phyloP scores from a whole-genome alignment of 2,797 vertebrate genomes.

The Hemibagrus guttatus region DNA sequence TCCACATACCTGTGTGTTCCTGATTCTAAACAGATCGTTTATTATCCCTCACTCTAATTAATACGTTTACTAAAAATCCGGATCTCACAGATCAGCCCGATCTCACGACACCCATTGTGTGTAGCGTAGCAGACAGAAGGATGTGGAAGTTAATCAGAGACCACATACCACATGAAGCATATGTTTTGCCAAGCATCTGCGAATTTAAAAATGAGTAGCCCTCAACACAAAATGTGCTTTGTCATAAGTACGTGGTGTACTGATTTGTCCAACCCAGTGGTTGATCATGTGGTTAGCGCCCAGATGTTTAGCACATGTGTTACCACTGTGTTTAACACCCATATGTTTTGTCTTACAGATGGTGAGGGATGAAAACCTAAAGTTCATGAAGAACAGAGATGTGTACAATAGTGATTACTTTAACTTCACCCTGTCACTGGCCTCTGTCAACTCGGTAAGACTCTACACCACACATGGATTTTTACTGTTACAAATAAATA shows the following conservation, averaged over 20 bases:
- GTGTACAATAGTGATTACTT: conserved; percentile 99
- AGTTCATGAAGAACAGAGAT: conserved; percentile 98
- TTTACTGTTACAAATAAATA: neutral
- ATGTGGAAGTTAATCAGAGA: neutral
- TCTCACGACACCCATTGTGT: neutral
- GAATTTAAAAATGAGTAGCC: neutral
- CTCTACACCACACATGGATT: neutral
- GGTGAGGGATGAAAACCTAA: conserved; percentile 97
- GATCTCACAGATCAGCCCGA: neutral
- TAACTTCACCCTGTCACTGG: conserved; percentile 94
- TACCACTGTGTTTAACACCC: neutral
- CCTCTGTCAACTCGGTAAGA: conserved; percentile 93
- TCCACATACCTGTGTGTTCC: neutral
- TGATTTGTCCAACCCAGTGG: neutral
- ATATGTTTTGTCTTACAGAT: conserved; percentile 73
- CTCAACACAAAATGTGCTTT: neutral
- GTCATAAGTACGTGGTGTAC: neutral
- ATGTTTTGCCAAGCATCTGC: neutral
- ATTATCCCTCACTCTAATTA: neutral
- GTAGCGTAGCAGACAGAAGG: neutral
- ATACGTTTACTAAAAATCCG: neutral
- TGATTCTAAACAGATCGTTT: neutral
- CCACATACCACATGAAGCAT: neutral
- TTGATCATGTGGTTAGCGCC: neutral
- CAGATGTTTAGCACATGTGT: neutral